A percentile compares a stretch with the other conserved stretches of the same genome.
Conservation (phyloP, 2,797 vertebrate species). For the Eulemur mongoz region DNA sequence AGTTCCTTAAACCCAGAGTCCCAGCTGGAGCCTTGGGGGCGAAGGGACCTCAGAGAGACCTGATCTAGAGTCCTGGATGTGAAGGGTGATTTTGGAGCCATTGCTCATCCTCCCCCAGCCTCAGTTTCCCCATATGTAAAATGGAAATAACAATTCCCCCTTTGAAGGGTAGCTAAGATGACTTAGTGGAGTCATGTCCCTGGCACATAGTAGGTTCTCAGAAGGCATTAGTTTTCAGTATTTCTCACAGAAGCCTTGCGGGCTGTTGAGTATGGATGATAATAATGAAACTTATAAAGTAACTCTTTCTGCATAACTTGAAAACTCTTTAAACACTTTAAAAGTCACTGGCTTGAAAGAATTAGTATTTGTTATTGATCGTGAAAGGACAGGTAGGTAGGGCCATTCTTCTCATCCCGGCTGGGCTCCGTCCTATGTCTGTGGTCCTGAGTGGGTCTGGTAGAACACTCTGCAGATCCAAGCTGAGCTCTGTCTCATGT, state of each 20-base stretch:
- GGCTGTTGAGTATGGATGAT: not conserved
- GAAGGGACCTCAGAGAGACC: too few species aligned
- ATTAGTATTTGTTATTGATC: too few species aligned
- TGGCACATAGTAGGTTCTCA: not conserved
- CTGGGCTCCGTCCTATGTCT: too few species aligned
- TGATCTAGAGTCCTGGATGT: not conserved
- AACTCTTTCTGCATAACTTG: not conserved
- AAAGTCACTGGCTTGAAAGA: too few species aligned
- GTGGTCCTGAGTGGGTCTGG: not conserved
- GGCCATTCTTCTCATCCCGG: too few species aligned
- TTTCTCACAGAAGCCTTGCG: not conserved
- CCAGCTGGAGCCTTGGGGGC: not conserved
- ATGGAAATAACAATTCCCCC: not conserved
- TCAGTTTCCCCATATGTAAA: not conserved
- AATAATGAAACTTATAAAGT: not conserved
- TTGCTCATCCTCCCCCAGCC: not conserved
- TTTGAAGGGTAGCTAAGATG: not conserved
- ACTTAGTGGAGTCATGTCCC: not conserved
- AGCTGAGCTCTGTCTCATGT: too few species aligned
- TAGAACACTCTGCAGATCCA: not conserved
- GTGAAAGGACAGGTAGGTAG: too few species aligned
- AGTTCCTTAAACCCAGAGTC: conserved; percentile 30
- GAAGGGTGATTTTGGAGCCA: not conserved
- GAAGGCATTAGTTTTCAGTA: not conserved
- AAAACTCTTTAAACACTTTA: too few species aligned